These are phyloP conservation scores for Brachionus manjavacas DNA, from an alignment of 1,140 invertebrate species.

Conservation along the genomic window DNA sequence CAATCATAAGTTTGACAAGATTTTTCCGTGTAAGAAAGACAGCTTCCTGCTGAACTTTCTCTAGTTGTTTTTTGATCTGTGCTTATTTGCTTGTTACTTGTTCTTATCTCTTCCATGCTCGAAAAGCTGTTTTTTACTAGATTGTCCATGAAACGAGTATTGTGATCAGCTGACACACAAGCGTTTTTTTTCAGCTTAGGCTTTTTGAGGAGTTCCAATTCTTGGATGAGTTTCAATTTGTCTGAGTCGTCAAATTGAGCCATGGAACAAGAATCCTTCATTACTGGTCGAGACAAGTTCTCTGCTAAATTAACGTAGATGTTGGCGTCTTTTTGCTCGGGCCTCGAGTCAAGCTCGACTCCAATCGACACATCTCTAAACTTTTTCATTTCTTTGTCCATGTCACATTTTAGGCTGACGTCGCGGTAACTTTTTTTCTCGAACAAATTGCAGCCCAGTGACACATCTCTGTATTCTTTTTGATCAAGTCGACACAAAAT, in stretches of 20 bases:
- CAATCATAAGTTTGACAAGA: background rate
- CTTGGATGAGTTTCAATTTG: background rate
- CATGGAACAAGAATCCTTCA: background rate
- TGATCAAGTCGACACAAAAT: slow-evolving; percentile 13
- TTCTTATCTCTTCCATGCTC: background rate
- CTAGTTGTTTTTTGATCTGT: background rate
- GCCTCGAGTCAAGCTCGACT: background rate
- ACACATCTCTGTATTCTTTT: slow-evolving; percentile 33
- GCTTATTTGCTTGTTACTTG: background rate
- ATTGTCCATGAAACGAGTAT: background rate
- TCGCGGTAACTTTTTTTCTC: slow-evolving; percentile 3
- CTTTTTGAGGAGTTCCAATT: background rate
- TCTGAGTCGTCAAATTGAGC: background rate
- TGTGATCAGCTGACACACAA: slow-evolving; percentile 3
- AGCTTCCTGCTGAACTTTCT: background rate
- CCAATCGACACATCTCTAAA: slow-evolving; percentile 10
- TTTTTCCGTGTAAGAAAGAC: background rate
- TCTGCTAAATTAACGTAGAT: slow-evolving; percentile 10
- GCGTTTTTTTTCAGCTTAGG: background rate
- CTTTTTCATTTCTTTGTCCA: slow-evolving; percentile 22
- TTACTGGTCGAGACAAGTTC: background rate
- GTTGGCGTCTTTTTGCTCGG: slow-evolving; percentile 16
- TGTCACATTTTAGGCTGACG: slow-evolving; percentile 15
- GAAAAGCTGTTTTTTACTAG: background rate
- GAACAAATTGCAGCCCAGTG: background rate